Conservation (phyloP, 2,888 invertebrate genomes). For the Xestobium rufovillosum region DNA sequence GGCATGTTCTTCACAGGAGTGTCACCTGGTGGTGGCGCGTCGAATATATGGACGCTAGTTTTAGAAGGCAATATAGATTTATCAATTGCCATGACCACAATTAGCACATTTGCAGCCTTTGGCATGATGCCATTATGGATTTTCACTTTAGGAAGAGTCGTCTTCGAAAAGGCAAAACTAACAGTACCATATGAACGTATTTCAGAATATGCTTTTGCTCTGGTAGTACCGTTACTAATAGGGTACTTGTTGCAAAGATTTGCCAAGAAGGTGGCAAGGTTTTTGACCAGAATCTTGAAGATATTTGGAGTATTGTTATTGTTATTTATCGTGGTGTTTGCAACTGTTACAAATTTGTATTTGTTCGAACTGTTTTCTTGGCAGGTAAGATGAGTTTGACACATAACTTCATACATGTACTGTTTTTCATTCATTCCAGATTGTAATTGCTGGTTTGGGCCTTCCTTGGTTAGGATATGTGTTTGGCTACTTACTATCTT, state of each 20-base stretch:
- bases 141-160: slow-evolving; percentile 71
- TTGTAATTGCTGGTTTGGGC: slow-evolving; percentile 68
- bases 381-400: slow-evolving; percentile 53
- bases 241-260: slow-evolving; percentile 61
- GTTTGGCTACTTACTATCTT: slow-evolving; percentile 59
- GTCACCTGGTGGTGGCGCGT: slow-evolving; percentile 90
- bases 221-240: slow-evolving; percentile 70
- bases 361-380: slow-evolving; percentile 83
- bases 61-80: slow-evolving; percentile 88
- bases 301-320: slow-evolving; percentile 74
- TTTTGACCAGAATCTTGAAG: slow-evolving; percentile 74
- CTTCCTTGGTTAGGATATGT: slow-evolving; percentile 77
- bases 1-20: slow-evolving; percentile 88
- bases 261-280: slow-evolving; percentile 57
- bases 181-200: slow-evolving; percentile 74
- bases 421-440: slow-evolving; percentile 48
- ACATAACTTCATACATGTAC: neutral
- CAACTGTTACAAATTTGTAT: slow-evolving; percentile 81
- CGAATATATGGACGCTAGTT: slow-evolving; percentile 92
- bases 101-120: slow-evolving; percentile 75
- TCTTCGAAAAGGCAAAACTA: slow-evolving; percentile 65
- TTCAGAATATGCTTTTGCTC: slow-evolving; percentile 61
- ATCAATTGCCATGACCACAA: slow-evolving; percentile 90
- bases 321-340: slow-evolving; percentile 77
- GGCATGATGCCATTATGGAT: slow-evolving; percentile 90